Conservation (phyloP, 2,113 vertebrate species). For the Rynchops niger region DNA sequence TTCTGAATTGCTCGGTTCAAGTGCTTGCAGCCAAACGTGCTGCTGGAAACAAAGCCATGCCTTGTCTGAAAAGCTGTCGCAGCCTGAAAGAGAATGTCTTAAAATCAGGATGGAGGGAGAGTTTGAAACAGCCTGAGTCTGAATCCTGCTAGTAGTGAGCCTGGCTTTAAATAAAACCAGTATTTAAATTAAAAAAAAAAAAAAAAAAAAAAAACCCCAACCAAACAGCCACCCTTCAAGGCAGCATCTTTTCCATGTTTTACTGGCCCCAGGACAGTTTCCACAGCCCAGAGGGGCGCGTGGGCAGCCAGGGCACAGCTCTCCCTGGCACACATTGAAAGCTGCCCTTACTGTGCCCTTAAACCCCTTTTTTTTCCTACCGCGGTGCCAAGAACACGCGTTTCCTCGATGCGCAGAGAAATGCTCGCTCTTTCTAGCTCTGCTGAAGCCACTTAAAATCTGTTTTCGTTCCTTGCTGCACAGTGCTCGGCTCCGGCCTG, state of each 20-base stretch:
- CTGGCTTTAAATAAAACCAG: background rate
- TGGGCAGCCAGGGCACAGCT: background rate
- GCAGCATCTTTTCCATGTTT: background rate
- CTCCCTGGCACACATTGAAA: background rate
- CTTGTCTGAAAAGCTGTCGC: background rate
- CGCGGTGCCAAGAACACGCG: fast-evolving
- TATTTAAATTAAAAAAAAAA: background rate
- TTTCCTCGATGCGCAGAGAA: background rate
- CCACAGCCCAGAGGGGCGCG: fast-evolving
- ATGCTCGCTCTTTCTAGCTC: background rate
- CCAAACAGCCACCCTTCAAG: background rate
- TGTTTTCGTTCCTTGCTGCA: background rate
- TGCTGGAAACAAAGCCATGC: background rate
- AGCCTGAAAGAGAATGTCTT: background rate
- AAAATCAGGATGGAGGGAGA: background rate
- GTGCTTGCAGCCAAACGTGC: background rate
- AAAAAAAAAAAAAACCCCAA: too few relatives aligned
- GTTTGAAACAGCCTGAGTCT: background rate
- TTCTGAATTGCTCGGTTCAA: background rate
- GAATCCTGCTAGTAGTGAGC: background rate
- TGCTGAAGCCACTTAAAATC: background rate
- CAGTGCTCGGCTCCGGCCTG: background rate
- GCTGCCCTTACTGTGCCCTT: background rate
- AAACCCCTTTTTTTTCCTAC: background rate
- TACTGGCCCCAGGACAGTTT: background rate